A percentile compares a stretch with the other conserved stretches of the same genome.
Conservation (phyloP, 2,888 invertebrate genomes). For the Cephonodes hylas region DNA sequence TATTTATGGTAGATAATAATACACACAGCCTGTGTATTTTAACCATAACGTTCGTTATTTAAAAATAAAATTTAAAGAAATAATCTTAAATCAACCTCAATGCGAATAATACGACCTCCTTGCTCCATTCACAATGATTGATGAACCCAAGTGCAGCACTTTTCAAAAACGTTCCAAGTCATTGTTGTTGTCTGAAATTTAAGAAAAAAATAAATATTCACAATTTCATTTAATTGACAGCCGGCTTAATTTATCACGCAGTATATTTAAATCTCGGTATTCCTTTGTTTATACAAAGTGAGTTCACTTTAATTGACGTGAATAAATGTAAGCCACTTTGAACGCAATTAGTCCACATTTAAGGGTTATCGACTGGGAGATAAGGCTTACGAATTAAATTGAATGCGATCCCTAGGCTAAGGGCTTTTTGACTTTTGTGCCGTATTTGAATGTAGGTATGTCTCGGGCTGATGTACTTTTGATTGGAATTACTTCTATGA, state of each 20-base stretch:
- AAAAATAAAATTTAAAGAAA: neutral
- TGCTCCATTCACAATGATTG: neutral
- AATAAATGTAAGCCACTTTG: constrained; percentile 18
- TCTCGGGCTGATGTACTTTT: neutral
- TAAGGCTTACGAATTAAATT: neutral
- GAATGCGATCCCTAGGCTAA: neutral
- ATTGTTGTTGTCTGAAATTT: constrained; percentile 7
- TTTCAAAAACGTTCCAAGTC: neutral
- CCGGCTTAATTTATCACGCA: constrained; percentile 14
- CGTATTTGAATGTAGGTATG: neutral
- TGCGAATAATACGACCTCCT: neutral
- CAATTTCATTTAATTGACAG: constrained; percentile 14
- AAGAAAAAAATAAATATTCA: constrained; percentile 8
- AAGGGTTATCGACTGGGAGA: neutral
- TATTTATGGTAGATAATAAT: no score
- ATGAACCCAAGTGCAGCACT: neutral
- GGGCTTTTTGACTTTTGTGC: neutral
- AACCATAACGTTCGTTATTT: neutral
- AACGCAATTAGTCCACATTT: constrained; percentile 33
- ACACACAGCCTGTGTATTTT: no score
- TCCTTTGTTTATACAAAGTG: constrained; percentile 24
- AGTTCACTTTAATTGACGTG: constrained; percentile 38
- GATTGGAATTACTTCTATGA: no score
- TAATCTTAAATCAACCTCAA: neutral
- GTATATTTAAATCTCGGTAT: constrained; percentile 19